Evolutionary conservation across 2,797 vertebrate genomes (phyloP).

Genomic region (Peromyscus melanophrys): DNA sequence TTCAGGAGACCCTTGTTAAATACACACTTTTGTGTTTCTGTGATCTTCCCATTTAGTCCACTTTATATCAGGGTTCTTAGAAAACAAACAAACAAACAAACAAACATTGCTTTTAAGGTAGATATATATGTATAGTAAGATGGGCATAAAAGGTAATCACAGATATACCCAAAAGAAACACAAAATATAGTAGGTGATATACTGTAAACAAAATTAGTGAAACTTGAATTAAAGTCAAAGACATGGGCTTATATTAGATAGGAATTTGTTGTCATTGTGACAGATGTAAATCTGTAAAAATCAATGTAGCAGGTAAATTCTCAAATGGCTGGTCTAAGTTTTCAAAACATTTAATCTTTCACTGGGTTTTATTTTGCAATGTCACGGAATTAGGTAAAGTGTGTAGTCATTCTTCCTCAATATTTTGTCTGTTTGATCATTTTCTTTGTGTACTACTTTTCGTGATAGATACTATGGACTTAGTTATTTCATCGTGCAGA

Average conservation of each 20-base stretch:
- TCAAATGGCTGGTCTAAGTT: neutral
- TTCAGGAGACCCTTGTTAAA: conserved; percentile 34
- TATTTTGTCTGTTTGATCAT: neutral
- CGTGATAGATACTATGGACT: neutral
- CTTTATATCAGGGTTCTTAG: neutral
- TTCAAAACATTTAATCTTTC: neutral
- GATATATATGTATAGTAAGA: neutral
- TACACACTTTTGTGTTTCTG: conserved; percentile 20
- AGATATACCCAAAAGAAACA: neutral
- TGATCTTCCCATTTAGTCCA: neutral
- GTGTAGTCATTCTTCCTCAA: neutral
- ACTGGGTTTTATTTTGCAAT: neutral
- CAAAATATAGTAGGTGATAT: neutral
- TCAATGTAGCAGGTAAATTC: neutral
- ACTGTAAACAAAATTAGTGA: neutral
- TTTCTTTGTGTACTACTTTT: neutral
- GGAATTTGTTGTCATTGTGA: neutral
- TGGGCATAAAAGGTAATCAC: neutral
- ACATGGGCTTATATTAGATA: neutral
- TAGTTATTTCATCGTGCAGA: neutral
- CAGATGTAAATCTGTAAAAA: conserved; percentile 51
- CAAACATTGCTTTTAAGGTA: conserved; percentile 9
- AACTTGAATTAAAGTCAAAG: conserved; percentile 32
- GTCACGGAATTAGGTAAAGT: neutral
- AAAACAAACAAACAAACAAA: neutral